A percentile compares a stretch with the other conserved stretches of the same genome.
These are phyloP conservation scores for Dendrolimus kikuchii DNA, from an alignment of 1,140 invertebrate species.

Conservation along the genomic window DNA sequence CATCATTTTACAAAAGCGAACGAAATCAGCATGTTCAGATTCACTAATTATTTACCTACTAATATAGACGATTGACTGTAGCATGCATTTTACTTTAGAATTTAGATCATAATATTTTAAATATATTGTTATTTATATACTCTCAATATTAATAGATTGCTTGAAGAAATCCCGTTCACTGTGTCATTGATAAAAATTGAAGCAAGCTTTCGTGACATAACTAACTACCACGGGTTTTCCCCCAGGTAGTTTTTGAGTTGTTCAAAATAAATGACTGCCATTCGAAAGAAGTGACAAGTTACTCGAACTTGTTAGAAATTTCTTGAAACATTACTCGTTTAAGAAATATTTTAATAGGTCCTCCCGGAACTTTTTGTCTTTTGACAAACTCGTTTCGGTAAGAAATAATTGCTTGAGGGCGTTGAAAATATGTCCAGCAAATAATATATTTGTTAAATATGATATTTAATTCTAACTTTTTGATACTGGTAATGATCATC, in stretches of 20 bases:
- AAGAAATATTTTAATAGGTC: constrained; percentile 14
- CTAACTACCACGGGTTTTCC: constrained; percentile 34
- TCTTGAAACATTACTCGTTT: constrained; percentile 18
- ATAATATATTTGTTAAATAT: no score
- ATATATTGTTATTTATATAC: no score
- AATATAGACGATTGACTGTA: no score
- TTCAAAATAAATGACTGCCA: constrained; percentile 47
- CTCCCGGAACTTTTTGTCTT: constrained; percentile 10
- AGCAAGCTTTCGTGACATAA: constrained; percentile 29
- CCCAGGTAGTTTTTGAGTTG: constrained; percentile 36
- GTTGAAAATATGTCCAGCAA: no score
- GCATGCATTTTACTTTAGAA: no score
- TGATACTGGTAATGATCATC: no score
- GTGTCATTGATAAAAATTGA: constrained; percentile 17
- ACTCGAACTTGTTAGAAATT: constrained; percentile 33
- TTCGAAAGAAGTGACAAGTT: constrained; percentile 36
- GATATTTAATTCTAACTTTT: no score
- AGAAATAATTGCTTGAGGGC: constrained; percentile 7
- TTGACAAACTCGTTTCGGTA: constrained; percentile 5
- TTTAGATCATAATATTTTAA: no score
- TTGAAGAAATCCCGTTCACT: background rate
- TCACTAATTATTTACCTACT: no score
- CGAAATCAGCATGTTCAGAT: no score
- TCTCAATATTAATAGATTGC: background rate
- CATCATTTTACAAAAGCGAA: no score